A percentile compares a stretch with the other conserved stretches of the same genome.
Evolutionary conservation across 2,888 invertebrate genomes (phyloP).

Genomic region (Uloborus plumipes): DNA sequence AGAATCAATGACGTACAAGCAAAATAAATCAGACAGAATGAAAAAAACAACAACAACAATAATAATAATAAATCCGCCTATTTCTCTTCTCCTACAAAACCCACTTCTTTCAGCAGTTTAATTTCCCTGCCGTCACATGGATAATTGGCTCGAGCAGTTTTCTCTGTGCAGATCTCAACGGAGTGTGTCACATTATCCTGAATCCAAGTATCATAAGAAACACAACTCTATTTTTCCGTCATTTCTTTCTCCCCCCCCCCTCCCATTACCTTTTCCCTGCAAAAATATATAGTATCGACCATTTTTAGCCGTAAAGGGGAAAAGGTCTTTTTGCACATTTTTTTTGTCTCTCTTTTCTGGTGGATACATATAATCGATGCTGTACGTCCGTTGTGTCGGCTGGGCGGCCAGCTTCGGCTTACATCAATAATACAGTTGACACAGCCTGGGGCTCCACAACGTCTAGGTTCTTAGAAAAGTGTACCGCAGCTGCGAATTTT

Average conservation of each 20-base stretch:
- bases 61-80: too few relatives aligned
- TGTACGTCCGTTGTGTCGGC: constrained; percentile 17
- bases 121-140: constrained; percentile 45
- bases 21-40: too few relatives aligned
- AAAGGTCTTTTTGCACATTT: constrained; percentile 13
- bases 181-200: constrained; percentile 44
- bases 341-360: background rate
- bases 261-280: constrained; percentile 4
- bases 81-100: constrained; percentile 28
- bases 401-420: constrained; percentile 9
- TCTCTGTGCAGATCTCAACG: constrained; percentile 18
- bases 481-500: too few relatives aligned
- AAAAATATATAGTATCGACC: constrained; percentile 49
- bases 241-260: background rate
- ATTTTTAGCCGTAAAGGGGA: constrained; percentile 15
- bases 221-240: constrained; percentile 12
- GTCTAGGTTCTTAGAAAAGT: too few relatives aligned
- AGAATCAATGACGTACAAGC: too few relatives aligned
- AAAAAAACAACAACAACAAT: too few relatives aligned
- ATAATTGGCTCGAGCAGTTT: constrained; percentile 57
- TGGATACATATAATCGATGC: constrained; percentile 38
- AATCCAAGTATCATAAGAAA: constrained; percentile 52
- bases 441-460: constrained; percentile 7
- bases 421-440: constrained; percentile 38
- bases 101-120: constrained; percentile 48